Percentiles rank a stretch among this genome's conserved stretches.
Evolutionary conservation across 2,888 invertebrate genomes (phyloP).

Genomic region (Leptothorax acervorum): DNA sequence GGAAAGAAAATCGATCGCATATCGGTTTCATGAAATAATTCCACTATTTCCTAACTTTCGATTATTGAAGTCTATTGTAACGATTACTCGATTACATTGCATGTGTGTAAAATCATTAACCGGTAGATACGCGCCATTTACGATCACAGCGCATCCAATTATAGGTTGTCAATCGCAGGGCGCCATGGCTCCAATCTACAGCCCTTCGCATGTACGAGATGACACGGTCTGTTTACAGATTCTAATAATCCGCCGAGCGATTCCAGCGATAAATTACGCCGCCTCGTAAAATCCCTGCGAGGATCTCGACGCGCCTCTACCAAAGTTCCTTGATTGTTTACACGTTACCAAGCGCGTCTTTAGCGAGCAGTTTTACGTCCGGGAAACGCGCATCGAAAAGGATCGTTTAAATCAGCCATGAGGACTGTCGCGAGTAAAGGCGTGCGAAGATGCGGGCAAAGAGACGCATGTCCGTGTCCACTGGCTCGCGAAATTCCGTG

Average conservation of each 20-base stretch:
- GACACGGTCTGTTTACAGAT: constrained; percentile 77
- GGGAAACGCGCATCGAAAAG: background rate
- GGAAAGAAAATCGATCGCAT: background rate
- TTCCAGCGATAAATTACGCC: constrained; percentile 78
- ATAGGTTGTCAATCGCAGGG: constrained; percentile 62
- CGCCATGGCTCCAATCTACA: constrained; percentile 40
- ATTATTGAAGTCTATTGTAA: constrained; percentile 52
- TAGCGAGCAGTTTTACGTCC: constrained; percentile 9
- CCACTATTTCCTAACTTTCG: background rate
- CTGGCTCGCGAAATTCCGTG: constrained; percentile 40
- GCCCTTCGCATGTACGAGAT: constrained; percentile 26
- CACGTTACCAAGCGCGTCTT: constrained; percentile 4
- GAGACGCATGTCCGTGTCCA: constrained; percentile 59
- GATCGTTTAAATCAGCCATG: constrained; percentile 52
- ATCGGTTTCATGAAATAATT: background rate
- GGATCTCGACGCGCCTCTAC: constrained; percentile 50
- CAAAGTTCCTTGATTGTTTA: constrained; percentile 51
- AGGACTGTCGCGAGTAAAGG: constrained; percentile 9
- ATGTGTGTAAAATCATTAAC: constrained; percentile 53
- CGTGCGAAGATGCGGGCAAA: constrained; percentile 39
- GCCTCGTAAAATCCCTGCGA: constrained; percentile 77
- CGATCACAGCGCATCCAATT: constrained; percentile 59
- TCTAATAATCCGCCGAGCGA: constrained; percentile 78
- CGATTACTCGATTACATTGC: constrained; percentile 63
- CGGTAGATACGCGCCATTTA: constrained; percentile 30